Evolutionary conservation across 2,888 invertebrate genomes (phyloP).

Genomic region (Euplexia lucipara): DNA sequence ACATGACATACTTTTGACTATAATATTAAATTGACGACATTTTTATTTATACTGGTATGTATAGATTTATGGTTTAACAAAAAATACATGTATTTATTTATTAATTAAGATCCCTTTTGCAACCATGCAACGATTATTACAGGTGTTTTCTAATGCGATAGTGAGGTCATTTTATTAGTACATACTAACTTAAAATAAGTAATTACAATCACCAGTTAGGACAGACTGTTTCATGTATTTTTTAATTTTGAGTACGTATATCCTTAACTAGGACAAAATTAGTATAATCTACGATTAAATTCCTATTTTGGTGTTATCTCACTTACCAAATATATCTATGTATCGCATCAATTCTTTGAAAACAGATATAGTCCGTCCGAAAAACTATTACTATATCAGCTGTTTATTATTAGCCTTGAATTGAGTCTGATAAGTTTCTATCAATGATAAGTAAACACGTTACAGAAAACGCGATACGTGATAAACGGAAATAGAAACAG

Average conservation of each 20-base stretch:
- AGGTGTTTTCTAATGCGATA: too few relatives aligned
- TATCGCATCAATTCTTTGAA: conserved; percentile 32
- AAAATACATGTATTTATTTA: too few relatives aligned
- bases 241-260: background rate
- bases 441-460: conserved; percentile 41
- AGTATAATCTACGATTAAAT: conserved; percentile 14
- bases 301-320: conserved; percentile 22
- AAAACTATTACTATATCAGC: conserved; percentile 29
- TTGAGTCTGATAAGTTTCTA: conserved; percentile 26
- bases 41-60: too few relatives aligned
- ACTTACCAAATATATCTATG: conserved; percentile 1
- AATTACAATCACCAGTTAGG: too few relatives aligned
- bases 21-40: too few relatives aligned
- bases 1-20: too few relatives aligned
- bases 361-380: conserved; percentile 10
- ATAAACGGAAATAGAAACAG: conserved; percentile 24
- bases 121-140: too few relatives aligned
- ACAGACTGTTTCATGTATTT: too few relatives aligned
- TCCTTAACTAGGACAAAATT: background rate
- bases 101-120: too few relatives aligned
- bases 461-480: conserved; percentile 29
- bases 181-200: too few relatives aligned
- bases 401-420: conserved; percentile 28
- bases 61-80: too few relatives aligned
- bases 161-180: too few relatives aligned